Percentiles rank a stretch among this genome's conserved stretches.
phyloP scores from a whole-genome alignment of 2,888 invertebrate genomes.

The Mamestra brassicae region DNA sequence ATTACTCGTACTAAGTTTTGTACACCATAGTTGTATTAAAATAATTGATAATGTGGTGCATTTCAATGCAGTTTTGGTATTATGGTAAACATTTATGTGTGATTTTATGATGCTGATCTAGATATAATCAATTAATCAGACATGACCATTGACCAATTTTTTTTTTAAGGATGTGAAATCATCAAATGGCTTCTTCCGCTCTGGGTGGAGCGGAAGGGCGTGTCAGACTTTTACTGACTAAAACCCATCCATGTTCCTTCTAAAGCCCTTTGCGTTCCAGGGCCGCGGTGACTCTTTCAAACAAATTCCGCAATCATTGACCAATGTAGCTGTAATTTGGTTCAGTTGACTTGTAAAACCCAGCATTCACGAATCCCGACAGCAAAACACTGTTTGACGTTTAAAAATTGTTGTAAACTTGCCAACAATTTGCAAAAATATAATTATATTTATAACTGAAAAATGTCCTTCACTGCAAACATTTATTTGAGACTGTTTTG shows the following conservation, averaged over 20 bases:
- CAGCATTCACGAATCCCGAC: not conserved
- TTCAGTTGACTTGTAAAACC: constrained; percentile 17
- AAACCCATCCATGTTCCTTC: too few relatives aligned
- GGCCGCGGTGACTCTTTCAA: too few relatives aligned
- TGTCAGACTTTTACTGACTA: too few relatives aligned
- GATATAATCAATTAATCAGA: not conserved
- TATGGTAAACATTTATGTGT: constrained; percentile 7
- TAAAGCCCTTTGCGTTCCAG: too few relatives aligned
- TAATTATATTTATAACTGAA: constrained; percentile 23
- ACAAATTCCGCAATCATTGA: not conserved
- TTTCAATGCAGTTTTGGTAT: not conserved
- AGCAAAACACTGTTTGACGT: not conserved
- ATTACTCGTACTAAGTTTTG: not conserved
- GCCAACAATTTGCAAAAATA: constrained; percentile 40
- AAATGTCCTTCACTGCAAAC: not conserved
- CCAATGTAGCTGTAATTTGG: constrained; percentile 9
- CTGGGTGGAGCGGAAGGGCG: too few relatives aligned
- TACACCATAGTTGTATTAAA: not conserved
- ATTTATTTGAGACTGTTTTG: not conserved
- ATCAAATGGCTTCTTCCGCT: too few relatives aligned
- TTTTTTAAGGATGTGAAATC: too few relatives aligned
- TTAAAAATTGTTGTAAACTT: constrained; percentile 34
- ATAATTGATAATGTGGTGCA: not conserved
- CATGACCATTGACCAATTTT: constrained; percentile 2
- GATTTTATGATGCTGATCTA: not conserved